These are phyloP conservation scores for Myoxocephalus aenaeus DNA, from an alignment of 2,797 vertebrate genomes.

Conservation along the genomic window DNA sequence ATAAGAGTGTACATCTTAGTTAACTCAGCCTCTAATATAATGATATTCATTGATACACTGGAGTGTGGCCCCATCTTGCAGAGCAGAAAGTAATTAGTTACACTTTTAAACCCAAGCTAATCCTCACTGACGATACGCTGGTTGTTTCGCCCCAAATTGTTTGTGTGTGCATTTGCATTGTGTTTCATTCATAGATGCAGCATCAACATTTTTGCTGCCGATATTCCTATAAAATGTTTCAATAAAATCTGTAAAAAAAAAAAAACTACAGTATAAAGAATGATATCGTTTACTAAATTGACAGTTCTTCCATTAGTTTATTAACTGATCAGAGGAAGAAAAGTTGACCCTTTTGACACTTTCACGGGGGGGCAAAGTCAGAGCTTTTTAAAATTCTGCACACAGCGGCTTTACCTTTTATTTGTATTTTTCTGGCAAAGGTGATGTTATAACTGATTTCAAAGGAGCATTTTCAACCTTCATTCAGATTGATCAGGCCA, in stretches of 20 bases:
- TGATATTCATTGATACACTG: slow-evolving; percentile 71
- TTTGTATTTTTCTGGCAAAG: neutral
- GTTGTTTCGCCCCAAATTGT: slow-evolving; percentile 55
- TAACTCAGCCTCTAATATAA: slow-evolving; percentile 60
- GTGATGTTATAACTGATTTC: neutral
- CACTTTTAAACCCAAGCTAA: slow-evolving; percentile 68
- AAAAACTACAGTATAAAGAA: neutral
- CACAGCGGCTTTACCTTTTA: neutral
- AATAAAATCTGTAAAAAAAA: neutral
- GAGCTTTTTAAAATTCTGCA: neutral
- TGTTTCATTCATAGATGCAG: too few species aligned
- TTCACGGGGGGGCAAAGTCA: neutral
- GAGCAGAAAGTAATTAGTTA: slow-evolving; percentile 75
- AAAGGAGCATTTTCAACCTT: neutral
- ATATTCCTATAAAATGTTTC: neutral
- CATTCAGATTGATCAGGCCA: neutral
- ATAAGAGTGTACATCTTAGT: slow-evolving; percentile 50
- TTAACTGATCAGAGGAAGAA: too few species aligned
- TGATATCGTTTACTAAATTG: neutral
- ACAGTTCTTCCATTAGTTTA: neutral
- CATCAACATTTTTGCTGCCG: neutral
- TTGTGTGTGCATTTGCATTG: slow-evolving; percentile 3
- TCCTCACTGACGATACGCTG: slow-evolving; percentile 57
- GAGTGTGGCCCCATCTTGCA: slow-evolving; percentile 55
- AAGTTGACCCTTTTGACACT: neutral